A percentile compares a stretch with the other conserved stretches of the same genome.
Evolutionary conservation across 2,797 vertebrate genomes (phyloP).

Genomic region (Allochrocebus solatus): DNA sequence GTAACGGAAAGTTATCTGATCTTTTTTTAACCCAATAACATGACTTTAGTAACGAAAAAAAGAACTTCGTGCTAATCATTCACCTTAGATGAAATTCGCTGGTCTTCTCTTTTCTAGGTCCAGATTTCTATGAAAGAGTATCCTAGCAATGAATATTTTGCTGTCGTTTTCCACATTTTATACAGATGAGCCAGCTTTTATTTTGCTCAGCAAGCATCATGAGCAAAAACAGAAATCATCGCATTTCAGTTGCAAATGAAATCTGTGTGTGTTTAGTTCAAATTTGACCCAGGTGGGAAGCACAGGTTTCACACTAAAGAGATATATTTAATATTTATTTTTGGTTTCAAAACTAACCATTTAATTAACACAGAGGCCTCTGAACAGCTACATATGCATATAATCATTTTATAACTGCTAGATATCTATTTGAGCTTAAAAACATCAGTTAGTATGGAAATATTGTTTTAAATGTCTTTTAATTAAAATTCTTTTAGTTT

Average conservation of each 20-base stretch:
- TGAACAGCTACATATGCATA: background rate
- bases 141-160: background rate
- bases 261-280: background rate
- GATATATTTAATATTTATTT: background rate
- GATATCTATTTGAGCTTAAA: background rate
- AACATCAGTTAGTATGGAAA: background rate
- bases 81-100: background rate
- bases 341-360: background rate
- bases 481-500: background rate
- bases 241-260: background rate
- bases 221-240: background rate
- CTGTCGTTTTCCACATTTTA: background rate
- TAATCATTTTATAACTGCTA: background rate
- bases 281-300: background rate
- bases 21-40: background rate
- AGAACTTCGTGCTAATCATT: background rate
- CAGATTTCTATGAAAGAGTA: background rate
- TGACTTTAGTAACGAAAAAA: background rate
- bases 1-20: fast-evolving
- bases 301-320: background rate
- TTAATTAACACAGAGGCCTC: background rate
- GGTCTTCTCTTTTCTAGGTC: background rate
- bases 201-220: background rate
- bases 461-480: background rate
- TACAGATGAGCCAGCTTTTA: background rate